Base-by-base conservation (phyloP, 2,888 invertebrate genomes). In the Plebejus melissa region DNA sequence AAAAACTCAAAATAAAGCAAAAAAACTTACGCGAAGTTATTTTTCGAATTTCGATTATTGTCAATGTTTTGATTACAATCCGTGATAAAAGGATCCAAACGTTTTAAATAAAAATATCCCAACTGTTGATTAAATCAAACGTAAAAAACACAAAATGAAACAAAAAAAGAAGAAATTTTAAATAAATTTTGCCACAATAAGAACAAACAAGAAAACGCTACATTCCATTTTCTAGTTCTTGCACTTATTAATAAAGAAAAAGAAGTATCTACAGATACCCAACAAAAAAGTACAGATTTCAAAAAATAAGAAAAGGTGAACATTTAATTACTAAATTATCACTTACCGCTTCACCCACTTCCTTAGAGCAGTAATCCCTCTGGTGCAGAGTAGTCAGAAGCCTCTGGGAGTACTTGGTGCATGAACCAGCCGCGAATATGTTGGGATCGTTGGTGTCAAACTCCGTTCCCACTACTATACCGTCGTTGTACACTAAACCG, bases 371-470 rank as follows among this genome's bases (percentile, higher is more conserved):
- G 82, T 93, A 96, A 82, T 94, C 89, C n/a, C 87, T 84, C 78
- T 96, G 96, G 16, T 90, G 83, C 77, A 87, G 86, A 16, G 87
- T 82, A 0, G 95, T 95, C 81, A 94, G 93, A 80, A 95, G 93
- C n/a, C 91, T 90, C 11, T 94, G 88, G 0, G 95, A 94, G 83
- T 96, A 96, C 77, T 94, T 94, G 3, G 95, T 95, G 76, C 95
- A 87, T 0, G 95, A 90, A 0, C 96, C 96, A 2, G 95, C 96
- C 0, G 95, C 96, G 82, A 90, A 95, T 76, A 97, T 95, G 76
- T 86, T 84, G 0, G 94, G 94, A 82, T 96, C 96, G 83, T 95
- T 96, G 0, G 96, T 96, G 71, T 94, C 90, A 79, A 94, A 96
- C 74, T 92, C 86, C 0, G 93, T 88, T 75, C 95, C 94, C 69